These are phyloP conservation scores for Apistogramma diplotaenia DNA, from an alignment of 2,113 vertebrate genomes.

Conservation along the genomic window DNA sequence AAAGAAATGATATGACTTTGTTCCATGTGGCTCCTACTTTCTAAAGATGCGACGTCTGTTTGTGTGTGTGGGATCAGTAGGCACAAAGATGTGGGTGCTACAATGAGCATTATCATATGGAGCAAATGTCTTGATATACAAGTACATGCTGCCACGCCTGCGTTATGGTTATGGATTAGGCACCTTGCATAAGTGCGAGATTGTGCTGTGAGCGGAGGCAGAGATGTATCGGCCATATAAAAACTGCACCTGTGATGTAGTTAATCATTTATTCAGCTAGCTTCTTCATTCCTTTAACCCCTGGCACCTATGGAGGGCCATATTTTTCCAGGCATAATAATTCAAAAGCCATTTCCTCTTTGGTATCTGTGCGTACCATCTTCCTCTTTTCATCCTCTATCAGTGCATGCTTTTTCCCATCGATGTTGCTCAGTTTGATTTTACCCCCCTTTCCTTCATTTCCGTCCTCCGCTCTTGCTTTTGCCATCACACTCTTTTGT, in stretches of 20 bases:
- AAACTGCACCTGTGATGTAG: conserved; percentile 61
- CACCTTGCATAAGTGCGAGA: conserved; percentile 61
- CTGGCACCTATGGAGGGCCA: conserved; percentile 20
- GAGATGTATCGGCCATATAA: conserved; percentile 70
- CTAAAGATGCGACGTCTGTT: conserved; percentile 39
- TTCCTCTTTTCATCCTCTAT: background rate
- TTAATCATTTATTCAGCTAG: conserved; percentile 74
- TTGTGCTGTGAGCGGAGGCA: conserved; percentile 60
- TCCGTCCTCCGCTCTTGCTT: background rate
- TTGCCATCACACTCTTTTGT: conserved; percentile 29
- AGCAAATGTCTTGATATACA: conserved; percentile 59
- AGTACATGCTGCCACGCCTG: conserved; percentile 39
- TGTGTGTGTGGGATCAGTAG: conserved; percentile 25
- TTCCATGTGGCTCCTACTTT: conserved; percentile 12
- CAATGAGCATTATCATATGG: conserved; percentile 65
- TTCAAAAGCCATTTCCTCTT: conserved; percentile 30
- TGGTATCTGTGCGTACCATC: background rate
- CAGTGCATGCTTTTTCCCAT: background rate
- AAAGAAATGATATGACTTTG: conserved; percentile 31
- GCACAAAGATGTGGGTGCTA: conserved; percentile 45
- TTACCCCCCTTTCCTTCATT: background rate
- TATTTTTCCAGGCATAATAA: conserved; percentile 50
- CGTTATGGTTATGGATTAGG: conserved; percentile 75
- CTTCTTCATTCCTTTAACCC: conserved; percentile 61
- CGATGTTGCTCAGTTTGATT: conserved; percentile 39